phyloP scores from a whole-genome alignment of 2,888 invertebrate species.

The Diplazon laetatorius region DNA sequence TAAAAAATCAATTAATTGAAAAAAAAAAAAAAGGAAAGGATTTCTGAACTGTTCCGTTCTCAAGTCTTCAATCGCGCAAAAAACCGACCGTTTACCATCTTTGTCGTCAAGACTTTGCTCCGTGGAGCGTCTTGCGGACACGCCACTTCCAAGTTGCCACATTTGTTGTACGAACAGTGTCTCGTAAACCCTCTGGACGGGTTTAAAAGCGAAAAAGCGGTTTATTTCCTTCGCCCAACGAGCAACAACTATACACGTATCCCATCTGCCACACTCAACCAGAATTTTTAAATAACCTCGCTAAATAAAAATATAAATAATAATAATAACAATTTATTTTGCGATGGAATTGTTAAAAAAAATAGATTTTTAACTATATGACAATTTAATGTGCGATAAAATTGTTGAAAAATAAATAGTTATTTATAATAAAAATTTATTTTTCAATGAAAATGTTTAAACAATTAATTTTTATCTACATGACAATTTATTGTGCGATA shows the following conservation, averaged over 20 bases:
- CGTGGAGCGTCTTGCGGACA: constrained; percentile 9
- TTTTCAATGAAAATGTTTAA: no score
- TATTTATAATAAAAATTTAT: no score
- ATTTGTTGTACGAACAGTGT: constrained; percentile 17
- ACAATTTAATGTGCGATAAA: no score
- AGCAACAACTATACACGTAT: no score
- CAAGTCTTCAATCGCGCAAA: constrained; percentile 14
- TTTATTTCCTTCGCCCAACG: neutral
- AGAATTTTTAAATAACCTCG: no score
- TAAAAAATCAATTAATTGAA: neutral
- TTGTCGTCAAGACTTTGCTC: constrained; percentile 15
- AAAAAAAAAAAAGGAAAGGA: no score
- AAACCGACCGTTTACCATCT: constrained; percentile 22
- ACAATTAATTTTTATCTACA: no score
- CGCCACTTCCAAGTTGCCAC: constrained; percentile 14
- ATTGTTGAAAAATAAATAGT: no score
- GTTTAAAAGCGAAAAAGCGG: constrained; percentile 6
- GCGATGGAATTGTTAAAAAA: neutral
- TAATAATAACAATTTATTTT: neutral
- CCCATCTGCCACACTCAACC: no score
- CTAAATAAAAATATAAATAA: neutral
- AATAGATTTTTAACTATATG: no score
- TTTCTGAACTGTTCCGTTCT: constrained; percentile 13
- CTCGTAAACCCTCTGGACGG: constrained; percentile 18
- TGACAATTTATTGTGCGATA: no score